Evolutionary conservation across 30 jellyfish, hydroid and myxozoan genomes (phyloP).

Genomic region (Nemopilema nomurai): DNA sequence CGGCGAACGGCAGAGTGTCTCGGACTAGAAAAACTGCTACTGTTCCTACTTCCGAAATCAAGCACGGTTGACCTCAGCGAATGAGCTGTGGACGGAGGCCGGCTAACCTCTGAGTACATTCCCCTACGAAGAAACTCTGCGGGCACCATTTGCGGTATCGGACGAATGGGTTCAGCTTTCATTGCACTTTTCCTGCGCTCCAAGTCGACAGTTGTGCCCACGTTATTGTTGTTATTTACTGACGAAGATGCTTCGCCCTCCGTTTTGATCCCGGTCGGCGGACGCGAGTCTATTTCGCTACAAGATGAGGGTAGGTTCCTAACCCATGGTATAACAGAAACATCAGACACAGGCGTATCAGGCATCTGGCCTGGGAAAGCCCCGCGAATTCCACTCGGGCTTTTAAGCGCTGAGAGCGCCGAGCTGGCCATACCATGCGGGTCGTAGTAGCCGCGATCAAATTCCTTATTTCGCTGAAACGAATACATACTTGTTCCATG

Average conservation of each 20-base stretch:
- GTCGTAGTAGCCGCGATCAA: conserved; percentile 41
- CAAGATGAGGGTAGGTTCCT: conserved; percentile 51
- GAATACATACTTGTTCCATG: conserved; percentile 11
- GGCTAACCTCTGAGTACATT: conserved; percentile 59
- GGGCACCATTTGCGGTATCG: conserved; percentile 88
- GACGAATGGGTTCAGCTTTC: conserved; percentile 75
- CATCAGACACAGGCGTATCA: conserved; percentile 73
- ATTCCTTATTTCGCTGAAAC: conserved; percentile 22
- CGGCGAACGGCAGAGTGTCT: conserved; percentile 86
- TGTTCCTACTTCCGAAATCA: conserved; percentile 77
- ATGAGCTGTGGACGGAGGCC: conserved; percentile 89
- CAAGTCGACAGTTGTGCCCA: conserved; percentile 49
- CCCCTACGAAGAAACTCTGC: conserved; percentile 80
- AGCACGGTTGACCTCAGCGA: conserved; percentile 81
- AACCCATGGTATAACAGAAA: conserved; percentile 67
- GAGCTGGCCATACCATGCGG: conserved; percentile 36
- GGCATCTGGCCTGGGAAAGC: conserved; percentile 27
- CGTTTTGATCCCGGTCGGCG: conserved; percentile 35
- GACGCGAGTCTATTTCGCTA: conserved; percentile 54
- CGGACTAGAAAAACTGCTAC: conserved; percentile 86
- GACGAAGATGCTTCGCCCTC: conserved; percentile 62
- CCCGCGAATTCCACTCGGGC: conserved; percentile 3
- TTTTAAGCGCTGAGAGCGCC: conserved; percentile 15
- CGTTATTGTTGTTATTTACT: conserved; percentile 29
- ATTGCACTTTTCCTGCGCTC: conserved; percentile 59